Evolutionary conservation across 2,797 vertebrate genomes (phyloP), one percentile per base, ranked within the genome.

Genomic region (Myotis planiceps): DNA sequence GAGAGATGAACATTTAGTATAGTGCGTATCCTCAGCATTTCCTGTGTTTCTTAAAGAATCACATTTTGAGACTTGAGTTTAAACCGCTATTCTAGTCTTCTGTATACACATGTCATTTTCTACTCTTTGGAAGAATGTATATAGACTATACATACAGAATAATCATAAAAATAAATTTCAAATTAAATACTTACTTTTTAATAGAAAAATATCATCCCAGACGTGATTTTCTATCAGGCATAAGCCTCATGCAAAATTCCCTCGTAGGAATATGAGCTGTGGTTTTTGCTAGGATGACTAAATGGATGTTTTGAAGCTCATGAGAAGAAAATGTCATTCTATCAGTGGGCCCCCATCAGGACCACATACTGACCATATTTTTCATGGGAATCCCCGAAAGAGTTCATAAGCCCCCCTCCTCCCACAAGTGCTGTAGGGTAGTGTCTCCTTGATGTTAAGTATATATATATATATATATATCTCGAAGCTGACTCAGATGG

Each of bases 381-480:
- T 58, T 53, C 45, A 0, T 16, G 60, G 80, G 58, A 53, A 19
- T 16, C 29, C 25, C 49, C 1, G 1, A 13, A 37, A 25, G 29
- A 25, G 2, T n/a, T 19, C 37, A 13, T 23, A 6, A 10, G n/a
- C 23, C 27, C 23, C n/a, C 5, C 23, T 7, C 27, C 47, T 7
- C 18, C 60, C 49, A 18, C 0, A 5, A 37, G 42, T 5, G 7
- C 58, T 53, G 2, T 0, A 0, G 15, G 29, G 21, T 21, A 3
- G 18, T 0, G 2, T 66, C 32, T 80, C 9, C 15, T 32, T 45
- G 37, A 29, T 49, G 53, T 47, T 72, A 34, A 9, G 25, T 60
- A 25, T 19, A 18, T 51, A 0, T 18, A 27, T 34, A 34, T 60
- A 25, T 19, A 18, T 51, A 0, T 18, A 27, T 34, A 34, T 34